Conservation (phyloP, 2,797 vertebrate genomes). For the Gymnocypris eckloni region DNA sequence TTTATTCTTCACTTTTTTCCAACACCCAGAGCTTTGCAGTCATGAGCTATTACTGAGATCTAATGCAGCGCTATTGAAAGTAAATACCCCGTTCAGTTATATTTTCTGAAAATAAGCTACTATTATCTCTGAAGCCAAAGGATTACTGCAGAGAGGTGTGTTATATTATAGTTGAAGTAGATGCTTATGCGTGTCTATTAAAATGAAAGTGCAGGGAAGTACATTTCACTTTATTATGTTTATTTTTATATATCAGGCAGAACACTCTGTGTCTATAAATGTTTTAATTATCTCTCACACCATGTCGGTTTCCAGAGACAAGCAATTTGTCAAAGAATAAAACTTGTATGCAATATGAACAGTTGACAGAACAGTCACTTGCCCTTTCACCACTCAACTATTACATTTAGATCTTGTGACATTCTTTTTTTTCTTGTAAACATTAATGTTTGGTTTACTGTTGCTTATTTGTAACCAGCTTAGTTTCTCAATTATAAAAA, state of each 20-base stretch:
- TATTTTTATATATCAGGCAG: constrained; percentile 25
- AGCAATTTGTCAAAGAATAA: background rate
- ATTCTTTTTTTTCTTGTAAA: constrained; percentile 1
- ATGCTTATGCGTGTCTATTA: constrained; percentile 33
- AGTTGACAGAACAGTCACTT: background rate
- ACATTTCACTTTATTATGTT: constrained; percentile 8
- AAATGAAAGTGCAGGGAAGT: constrained; percentile 35
- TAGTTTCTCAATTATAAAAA: background rate
- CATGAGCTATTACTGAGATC: constrained; percentile 21
- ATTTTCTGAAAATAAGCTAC: constrained; percentile 45
- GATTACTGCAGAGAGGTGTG: constrained; percentile 38
- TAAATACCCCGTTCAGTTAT: constrained; percentile 38
- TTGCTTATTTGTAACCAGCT: background rate
- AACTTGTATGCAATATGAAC: background rate
- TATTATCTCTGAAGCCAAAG: constrained; percentile 50
- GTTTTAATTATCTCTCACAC: background rate
- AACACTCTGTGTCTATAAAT: constrained; percentile 15
- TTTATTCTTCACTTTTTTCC: constrained; percentile 23
- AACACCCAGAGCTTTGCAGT: constrained; percentile 30
- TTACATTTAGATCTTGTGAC: background rate
- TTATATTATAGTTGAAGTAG: constrained; percentile 44
- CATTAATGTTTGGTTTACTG: background rate
- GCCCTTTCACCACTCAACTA: background rate
- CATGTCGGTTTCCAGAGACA: background rate
- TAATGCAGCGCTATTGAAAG: constrained; percentile 39